These are phyloP conservation scores for Ascaphus truei DNA, from an alignment of 2,113 vertebrate genomes.

Conservation along the genomic window DNA sequence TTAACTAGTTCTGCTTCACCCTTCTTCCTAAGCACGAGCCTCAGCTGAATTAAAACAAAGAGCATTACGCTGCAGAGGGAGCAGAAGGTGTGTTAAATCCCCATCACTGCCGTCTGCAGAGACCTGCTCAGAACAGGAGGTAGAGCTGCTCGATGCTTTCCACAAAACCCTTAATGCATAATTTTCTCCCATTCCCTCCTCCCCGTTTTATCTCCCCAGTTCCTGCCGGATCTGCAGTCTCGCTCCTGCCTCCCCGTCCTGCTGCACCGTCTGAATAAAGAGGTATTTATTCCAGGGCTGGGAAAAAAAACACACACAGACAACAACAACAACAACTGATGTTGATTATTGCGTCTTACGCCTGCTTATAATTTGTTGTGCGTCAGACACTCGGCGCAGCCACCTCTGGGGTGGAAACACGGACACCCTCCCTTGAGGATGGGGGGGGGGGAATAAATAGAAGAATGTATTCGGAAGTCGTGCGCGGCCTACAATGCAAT, in stretches of 20 bases:
- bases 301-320: too few species aligned
- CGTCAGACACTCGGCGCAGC: too few species aligned
- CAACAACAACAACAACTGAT: too few species aligned
- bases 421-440: too few species aligned
- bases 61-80: constrained; percentile 35
- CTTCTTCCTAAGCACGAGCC: constrained; percentile 16
- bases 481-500: too few species aligned
- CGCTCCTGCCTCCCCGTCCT: constrained; percentile 8
- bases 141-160: constrained; percentile 6
- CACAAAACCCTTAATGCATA: constrained; percentile 5
- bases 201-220: constrained; percentile 16
- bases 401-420: too few species aligned
- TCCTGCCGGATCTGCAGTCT: constrained; percentile 18
- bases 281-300: constrained; percentile 9
- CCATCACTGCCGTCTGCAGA: constrained; percentile 12
- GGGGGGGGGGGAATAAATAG: too few species aligned
- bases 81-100: constrained; percentile 37
- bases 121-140: neutral
- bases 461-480: too few species aligned
- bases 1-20: constrained; percentile 24
- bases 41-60: constrained; percentile 36
- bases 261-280: constrained; percentile 17
- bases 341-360: too few species aligned
- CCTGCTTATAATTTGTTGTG: too few species aligned
- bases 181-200: neutral